Evolutionary conservation across 2,888 invertebrate genomes (phyloP).

Genomic region (Ceramica pisi): DNA sequence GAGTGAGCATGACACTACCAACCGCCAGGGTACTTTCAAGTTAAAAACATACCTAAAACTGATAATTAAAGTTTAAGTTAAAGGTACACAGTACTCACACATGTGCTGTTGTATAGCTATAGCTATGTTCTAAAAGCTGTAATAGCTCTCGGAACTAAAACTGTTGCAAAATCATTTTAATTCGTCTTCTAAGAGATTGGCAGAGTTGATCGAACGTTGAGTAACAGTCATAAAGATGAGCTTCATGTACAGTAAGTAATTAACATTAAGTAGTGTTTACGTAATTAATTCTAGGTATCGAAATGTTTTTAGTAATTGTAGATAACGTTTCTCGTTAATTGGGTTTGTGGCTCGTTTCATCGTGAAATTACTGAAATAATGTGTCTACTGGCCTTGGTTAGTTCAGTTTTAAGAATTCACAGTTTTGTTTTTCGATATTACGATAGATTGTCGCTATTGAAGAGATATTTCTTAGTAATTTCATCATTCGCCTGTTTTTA

Average conservation of each 20-base stretch:
- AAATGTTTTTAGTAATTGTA: constrained; percentile 8
- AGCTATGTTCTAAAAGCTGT: no score
- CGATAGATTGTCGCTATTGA: no score
- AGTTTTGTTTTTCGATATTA: neutral
- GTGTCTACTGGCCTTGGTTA: constrained; percentile 16
- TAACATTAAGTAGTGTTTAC: neutral
- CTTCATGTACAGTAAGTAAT: constrained; percentile 16
- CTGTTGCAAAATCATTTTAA: constrained; percentile 29
- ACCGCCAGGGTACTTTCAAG: no score
- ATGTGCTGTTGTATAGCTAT: no score
- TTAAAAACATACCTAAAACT: no score
- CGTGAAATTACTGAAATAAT: constrained; percentile 14
- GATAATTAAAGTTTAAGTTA: no score
- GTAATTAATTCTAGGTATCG: constrained; percentile 38
- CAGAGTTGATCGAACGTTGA: constrained; percentile 13
- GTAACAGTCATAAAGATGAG: constrained; percentile 24
- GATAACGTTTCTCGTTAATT: constrained; percentile 16
- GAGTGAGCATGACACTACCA: no score
- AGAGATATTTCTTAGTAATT: no score
- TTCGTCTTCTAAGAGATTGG: constrained; percentile 19
- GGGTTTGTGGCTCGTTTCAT: constrained; percentile 12
- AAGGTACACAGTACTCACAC: no score
- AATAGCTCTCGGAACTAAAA: constrained; percentile 4
- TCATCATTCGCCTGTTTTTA: no score
- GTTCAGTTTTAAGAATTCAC: neutral